A percentile compares a stretch with the other conserved stretches of the same genome.
Evolutionary conservation across 1,140 invertebrate genomes (phyloP).

Genomic region (Samia ricini): DNA sequence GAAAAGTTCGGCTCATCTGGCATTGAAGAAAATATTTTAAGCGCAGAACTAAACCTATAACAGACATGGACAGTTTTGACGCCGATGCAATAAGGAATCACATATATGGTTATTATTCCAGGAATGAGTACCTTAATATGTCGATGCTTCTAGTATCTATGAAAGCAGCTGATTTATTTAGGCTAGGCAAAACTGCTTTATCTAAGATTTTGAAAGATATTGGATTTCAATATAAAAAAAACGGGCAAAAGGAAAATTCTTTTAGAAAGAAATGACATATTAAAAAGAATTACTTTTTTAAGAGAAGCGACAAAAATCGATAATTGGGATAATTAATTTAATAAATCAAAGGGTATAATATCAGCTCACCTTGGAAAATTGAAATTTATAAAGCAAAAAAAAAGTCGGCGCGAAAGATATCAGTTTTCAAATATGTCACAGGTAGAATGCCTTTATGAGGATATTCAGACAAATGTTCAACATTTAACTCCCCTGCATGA

Average conservation of each 20-base stretch:
- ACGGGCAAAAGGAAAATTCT: conserved; percentile 20
- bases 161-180: conserved; percentile 13
- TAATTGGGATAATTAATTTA: conserved; percentile 18
- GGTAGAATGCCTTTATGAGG: no score
- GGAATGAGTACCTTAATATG: conserved; percentile 12
- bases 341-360: no score
- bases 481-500: no score
- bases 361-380: no score
- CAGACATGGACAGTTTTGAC: conserved; percentile 24
- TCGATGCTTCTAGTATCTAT: conserved; percentile 5
- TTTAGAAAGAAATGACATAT: conserved; percentile 21
- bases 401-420: no score
- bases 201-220: conserved; percentile 14
- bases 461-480: no score
- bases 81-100: conserved; percentile 17
- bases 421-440: no score
- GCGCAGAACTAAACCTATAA: neutral
- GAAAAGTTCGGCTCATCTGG: conserved; percentile 18
- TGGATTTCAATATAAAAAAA: conserved; percentile 20
- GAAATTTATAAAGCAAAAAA: no score
- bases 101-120: conserved; percentile 18
- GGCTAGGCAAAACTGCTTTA: conserved; percentile 12
- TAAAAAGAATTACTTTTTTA: conserved; percentile 20
- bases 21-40: conserved; percentile 19
- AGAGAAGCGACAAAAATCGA: conserved; percentile 22